Evolutionary conservation across 2,797 vertebrate species (phyloP).

Genomic region (Corythornis leucogaster): DNA sequence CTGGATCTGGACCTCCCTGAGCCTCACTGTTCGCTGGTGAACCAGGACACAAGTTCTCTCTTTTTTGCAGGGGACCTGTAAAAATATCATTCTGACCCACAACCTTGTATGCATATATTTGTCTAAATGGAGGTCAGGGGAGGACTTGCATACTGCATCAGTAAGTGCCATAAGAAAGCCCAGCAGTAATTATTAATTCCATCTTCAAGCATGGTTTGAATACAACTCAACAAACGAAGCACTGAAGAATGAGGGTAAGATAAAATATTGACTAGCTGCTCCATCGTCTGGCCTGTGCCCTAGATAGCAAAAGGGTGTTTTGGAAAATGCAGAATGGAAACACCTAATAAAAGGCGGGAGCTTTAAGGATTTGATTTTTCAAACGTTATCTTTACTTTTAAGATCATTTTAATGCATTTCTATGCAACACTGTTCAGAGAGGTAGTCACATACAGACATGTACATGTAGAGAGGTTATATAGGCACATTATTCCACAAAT

Average conservation of each 20-base stretch:
- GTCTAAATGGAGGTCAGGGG: background rate
- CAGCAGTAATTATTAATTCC: constrained; percentile 57
- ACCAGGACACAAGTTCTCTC: background rate
- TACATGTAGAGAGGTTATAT: background rate
- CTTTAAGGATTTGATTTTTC: background rate
- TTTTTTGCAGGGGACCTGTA: background rate
- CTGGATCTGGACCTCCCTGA: background rate
- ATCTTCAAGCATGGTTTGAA: background rate
- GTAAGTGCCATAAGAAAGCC: background rate
- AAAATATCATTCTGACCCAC: background rate
- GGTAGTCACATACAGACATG: background rate
- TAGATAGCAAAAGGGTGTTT: constrained; percentile 8
- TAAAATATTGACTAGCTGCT: constrained; percentile 64
- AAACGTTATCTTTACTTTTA: background rate
- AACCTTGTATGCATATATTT: background rate
- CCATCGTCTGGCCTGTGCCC: constrained; percentile 31
- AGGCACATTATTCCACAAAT: background rate
- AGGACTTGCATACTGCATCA: background rate
- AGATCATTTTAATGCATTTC: background rate
- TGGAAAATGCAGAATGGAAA: background rate
- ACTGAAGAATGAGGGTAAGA: constrained; percentile 46
- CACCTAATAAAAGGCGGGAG: background rate
- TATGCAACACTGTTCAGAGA: background rate
- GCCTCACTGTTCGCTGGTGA: background rate
- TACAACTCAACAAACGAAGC: constrained; percentile 17